These are phyloP conservation scores for Gobio occitaniae DNA, from an alignment of 2,797 vertebrate species.

Conservation along the genomic window DNA sequence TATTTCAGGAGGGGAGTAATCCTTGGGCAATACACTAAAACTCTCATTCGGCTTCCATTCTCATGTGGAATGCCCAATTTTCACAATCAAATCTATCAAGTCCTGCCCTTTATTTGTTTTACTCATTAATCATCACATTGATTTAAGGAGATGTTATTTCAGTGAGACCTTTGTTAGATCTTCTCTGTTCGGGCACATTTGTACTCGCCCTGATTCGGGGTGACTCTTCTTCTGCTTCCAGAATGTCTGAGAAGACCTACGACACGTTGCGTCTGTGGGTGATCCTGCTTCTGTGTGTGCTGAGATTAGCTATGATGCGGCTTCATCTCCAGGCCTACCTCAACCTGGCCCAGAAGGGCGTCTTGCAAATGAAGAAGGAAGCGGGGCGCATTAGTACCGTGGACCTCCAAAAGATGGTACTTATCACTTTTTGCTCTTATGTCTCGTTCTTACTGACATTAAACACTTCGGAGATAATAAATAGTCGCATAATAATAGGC, in stretches of 20 bases:
- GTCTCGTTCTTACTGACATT: not conserved
- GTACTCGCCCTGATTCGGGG: not conserved
- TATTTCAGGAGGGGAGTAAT: not conserved
- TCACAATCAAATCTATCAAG: not conserved
- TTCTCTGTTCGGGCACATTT: not conserved
- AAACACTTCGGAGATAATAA: no score
- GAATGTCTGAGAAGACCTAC: constrained; percentile 94
- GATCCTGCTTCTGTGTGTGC: constrained; percentile 90
- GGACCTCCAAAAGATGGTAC: constrained; percentile 98
- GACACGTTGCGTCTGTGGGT: constrained; percentile 93
- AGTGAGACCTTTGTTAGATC: not conserved
- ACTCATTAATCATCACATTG: not conserved
- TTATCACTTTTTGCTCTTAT: not conserved
- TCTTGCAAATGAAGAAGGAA: constrained; percentile 98
- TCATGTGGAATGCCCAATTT: constrained; percentile 6
- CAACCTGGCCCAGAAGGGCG: constrained; percentile 95
- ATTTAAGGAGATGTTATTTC: not conserved
- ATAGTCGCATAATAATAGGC: not conserved
- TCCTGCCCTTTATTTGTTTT: not conserved
- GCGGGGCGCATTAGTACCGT: constrained; percentile 95
- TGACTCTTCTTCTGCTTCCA: constrained; percentile 63
- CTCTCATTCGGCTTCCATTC: not conserved
- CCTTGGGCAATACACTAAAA: not conserved
- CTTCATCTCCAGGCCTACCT: constrained; percentile 97
- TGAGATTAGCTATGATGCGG: constrained; percentile 94